Conservation (phyloP, 2,888 invertebrate genomes). For the Apantesis nais region DNA sequence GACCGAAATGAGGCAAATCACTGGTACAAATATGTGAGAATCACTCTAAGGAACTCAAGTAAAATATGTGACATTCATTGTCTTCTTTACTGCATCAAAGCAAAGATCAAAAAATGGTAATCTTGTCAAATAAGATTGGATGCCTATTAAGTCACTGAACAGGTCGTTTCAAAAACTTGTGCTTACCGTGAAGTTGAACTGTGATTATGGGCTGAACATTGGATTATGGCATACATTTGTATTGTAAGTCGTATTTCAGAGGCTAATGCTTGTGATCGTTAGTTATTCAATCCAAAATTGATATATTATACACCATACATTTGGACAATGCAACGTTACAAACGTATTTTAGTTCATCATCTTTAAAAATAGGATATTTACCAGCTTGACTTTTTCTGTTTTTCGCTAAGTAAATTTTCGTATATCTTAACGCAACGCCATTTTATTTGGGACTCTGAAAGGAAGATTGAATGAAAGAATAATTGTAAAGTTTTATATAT, state of each 20-base stretch:
- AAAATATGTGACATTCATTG: background rate
- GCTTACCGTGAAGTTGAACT: slow-evolving; percentile 13
- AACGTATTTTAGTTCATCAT: too few species aligned
- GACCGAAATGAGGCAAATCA: background rate
- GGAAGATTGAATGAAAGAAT: too few species aligned
- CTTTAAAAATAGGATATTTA: too few species aligned
- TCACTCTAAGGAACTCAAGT: too few species aligned
- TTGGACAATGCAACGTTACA: too few species aligned
- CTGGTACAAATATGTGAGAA: background rate
- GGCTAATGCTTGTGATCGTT: background rate
- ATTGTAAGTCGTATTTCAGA: background rate
- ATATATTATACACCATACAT: too few species aligned
- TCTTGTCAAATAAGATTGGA: slow-evolving; percentile 4
- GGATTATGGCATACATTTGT: background rate
- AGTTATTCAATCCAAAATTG: background rate
- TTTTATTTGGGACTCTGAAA: too few species aligned
- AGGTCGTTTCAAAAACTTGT: slow-evolving; percentile 13
- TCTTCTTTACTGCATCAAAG: background rate
- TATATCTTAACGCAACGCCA: too few species aligned
- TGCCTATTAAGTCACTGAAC: slow-evolving; percentile 7
- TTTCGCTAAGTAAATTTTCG: too few species aligned
- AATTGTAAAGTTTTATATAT: too few species aligned
- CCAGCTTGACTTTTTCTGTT: too few species aligned
- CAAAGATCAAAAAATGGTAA: background rate
- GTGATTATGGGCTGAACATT: slow-evolving; percentile 5